Evolutionary conservation across 2,888 invertebrate species (phyloP), one percentile per base, ranked within the genome.

Genomic region (Auanema sp.): DNA sequence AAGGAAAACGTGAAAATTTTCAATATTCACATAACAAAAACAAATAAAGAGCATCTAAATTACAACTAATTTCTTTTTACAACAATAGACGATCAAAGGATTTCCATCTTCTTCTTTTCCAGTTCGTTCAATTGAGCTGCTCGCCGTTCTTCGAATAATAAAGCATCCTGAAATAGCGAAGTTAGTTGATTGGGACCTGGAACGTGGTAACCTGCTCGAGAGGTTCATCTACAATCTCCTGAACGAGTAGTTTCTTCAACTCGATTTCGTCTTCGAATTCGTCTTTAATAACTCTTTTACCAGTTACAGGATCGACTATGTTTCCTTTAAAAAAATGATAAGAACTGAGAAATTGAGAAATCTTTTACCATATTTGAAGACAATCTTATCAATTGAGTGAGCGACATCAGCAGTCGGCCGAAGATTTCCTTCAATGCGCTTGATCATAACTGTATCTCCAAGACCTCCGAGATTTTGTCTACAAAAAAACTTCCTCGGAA

Each of bases 391-490:
- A 41, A 80, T 70, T 11, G 53, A 47, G 53, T 79, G 78, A 3
- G 72, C 68, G 52, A 79, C 79, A 47, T 72, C 74, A 23, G 76
- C 71, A 23, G 74, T 76, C 14, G 77, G 79, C 12, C 77, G 65
- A 18, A 66, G 68, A 8, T 66, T 55, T 23, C 70, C 73, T 21
- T 76, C 73, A 42, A 77, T 72, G 21, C 65, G 66, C 44, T 71
- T 71, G 66, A 80, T 77, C 21, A 80, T 61, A 3, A 80, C 79
- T 3, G 75, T 75, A 47, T 80, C 80, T 14, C 80, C 80, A 18
- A 80, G 68, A 21, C 66, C 64, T 53, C 69, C 71, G 23, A 63
- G 10, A 21, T 67, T 68, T 12, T 58, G 55, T 44, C 71, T 70
- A 51, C 11, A 66, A 57, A 6, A 18, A 52, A 23, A 33, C 50